Evolutionary conservation across 2,888 invertebrate species (phyloP), one percentile per base, ranked within the genome.

Genomic region (Archips xylosteana): DNA sequence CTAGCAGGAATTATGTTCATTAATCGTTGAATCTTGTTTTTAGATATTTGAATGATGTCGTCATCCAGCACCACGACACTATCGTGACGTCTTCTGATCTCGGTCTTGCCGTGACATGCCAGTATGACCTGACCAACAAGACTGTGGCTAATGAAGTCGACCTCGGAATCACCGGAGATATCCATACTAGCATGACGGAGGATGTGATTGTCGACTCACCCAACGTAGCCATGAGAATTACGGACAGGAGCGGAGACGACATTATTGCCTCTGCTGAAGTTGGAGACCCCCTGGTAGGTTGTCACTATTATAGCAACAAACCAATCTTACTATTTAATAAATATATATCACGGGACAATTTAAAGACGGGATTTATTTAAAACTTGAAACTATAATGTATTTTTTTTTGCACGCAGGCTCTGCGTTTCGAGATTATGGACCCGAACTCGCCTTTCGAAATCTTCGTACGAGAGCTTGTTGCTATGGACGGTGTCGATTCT

Each of bases 61-160:
- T 98, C 72, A 98, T 99, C 83, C 98, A 99, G 88, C 98, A 98
- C 92, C 98, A 99, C 94, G 98, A 98, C 87, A 98, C 98, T 85
- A 98, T 99, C 83, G 98, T 99, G 77, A 99, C 98, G 78, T 98
- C 98, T 77, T 98, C 98, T 66, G 98, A 99, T 95, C 95, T 99
- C 83, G 98, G 98, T 54, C 95, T 98, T 71, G 98, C 98, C 63
- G 98, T 99, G 75, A 98, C 98, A 78, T 99, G 98, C 90, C 98
- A 98, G 87, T 98, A 98, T 91, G 98, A 98, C 89, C 95, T 98
- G 82, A 98, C 98, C 81, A 98, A 98, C 91, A 98, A 98, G 94
- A 98, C 98, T 70, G 98, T 99, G 59, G 97, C 98, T 74, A 98
- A 98, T 90, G 98, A 98, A 90, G 98, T 98, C 67, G 98, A 98